Evolutionary conservation across 1,140 invertebrate species (phyloP), one percentile per base, ranked within the genome.

Genomic region (Samia ricini): DNA sequence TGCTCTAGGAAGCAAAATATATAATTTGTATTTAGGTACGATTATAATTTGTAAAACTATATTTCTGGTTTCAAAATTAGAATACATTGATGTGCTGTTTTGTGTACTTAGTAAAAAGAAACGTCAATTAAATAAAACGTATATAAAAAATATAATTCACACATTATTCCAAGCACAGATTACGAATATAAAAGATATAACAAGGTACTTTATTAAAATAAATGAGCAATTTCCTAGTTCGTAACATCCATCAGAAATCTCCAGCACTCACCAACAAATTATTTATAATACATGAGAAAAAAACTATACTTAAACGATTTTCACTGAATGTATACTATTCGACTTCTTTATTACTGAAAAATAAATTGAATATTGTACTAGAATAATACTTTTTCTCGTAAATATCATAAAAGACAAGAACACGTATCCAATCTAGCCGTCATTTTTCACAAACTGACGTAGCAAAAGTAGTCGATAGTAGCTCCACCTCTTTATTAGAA

Each of bases 401-500:
- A 90, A 90, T 92, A 92, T 92, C 91, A 92, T 91, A 92, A 92
- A 85, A 79, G 83, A 88, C 88, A 89, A 76, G 85, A 88, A 91
- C 89, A 91, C 88, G 91, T 91, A 91, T 90, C 89, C 83, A 91
- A 91, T 82, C 72, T 85, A 90, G 89, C 88, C 91, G 91, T 92
- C 91, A 92, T 92, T 91, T 92, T 92, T 85, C 82, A 72, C 71
- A 85, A 81, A 89, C 88, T 89, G 88, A 89, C 85, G 77, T 85
- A 77, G 69, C 72, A 83, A 79, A 75, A 70, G 60, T 77, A 62
- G 56, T 54, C 67, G 76, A 72, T 71, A 23, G 69, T 67, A 76
- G 71, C 86, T 87, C 89, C 86, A 89, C 78, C 88, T 89, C 74
- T 82, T 83, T 70, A 66, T 50, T 64, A 68, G 21, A 60, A 64